Evolutionary conservation across 2,888 invertebrate species (phyloP).

Genomic region (Parnassius orleans): DNA sequence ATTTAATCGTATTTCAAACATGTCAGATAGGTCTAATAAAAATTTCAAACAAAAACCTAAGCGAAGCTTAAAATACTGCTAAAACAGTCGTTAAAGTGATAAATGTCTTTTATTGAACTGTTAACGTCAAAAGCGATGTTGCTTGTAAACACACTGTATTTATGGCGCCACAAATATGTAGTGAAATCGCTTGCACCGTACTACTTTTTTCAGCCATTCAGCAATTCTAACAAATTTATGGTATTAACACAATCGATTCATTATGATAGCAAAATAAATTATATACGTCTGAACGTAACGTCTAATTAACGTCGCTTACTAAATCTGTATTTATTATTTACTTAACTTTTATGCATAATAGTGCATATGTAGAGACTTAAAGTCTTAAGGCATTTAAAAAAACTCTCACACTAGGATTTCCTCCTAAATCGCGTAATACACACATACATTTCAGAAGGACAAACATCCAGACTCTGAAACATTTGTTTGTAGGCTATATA

Average conservation of each 20-base stretch:
- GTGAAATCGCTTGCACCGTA: conserved; percentile 30
- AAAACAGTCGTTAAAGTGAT: conserved; percentile 55
- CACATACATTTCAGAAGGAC: no score
- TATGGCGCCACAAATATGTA: conserved; percentile 52
- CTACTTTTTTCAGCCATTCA: conserved; percentile 29
- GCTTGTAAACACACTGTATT: conserved; percentile 66
- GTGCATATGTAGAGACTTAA: no score
- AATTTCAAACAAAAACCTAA: conserved; percentile 20
- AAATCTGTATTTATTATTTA: no score
- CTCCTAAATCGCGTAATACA: no score
- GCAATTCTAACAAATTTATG: conserved; percentile 9
- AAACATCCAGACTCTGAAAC: no score
- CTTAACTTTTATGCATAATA: no score
- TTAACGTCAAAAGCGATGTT: conserved; percentile 63
- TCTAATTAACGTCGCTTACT: no score
- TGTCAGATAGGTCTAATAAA: conserved; percentile 16
- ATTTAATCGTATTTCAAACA: conserved; percentile 9
- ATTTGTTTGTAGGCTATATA: no score
- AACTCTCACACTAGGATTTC: no score
- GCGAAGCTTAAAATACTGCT: conserved; percentile 32
- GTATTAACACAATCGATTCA: conserved; percentile 4
- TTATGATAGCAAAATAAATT: no score
- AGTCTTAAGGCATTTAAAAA: no score
- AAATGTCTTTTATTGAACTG: conserved; percentile 63
- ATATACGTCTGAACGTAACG: no score